phyloP scores from a whole-genome alignment of 2,113 vertebrate genomes.

The Dromas ardeola region DNA sequence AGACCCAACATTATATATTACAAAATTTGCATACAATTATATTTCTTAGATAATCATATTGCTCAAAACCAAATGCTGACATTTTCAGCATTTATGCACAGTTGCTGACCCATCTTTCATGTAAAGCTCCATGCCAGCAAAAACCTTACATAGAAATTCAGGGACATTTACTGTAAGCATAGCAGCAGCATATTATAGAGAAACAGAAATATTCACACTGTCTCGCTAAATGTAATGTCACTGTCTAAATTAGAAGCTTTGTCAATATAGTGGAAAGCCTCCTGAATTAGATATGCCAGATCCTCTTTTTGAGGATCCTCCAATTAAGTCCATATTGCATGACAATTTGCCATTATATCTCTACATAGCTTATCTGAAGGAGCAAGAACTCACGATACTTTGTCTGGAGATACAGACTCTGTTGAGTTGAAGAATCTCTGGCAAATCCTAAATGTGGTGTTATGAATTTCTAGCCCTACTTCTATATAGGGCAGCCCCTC shows the following conservation, averaged over 20 bases:
- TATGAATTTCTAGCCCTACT: not conserved
- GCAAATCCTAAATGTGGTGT: not conserved
- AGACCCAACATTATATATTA: slow-evolving; percentile 7
- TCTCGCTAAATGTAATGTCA: not conserved
- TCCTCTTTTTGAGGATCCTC: not conserved
- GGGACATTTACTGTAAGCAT: not conserved
- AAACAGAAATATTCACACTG: not conserved
- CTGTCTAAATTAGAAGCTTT: not conserved
- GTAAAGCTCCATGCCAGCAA: not conserved
- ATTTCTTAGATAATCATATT: not conserved
- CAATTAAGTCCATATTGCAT: not conserved
- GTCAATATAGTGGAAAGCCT: not conserved
- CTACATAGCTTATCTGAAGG: not conserved
- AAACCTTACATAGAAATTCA: not conserved
- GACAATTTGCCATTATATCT: not conserved
- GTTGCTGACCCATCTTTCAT: not conserved
- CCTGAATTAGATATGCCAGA: not conserved
- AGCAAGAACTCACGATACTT: not conserved
- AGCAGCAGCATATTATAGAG: slow-evolving; percentile 7
- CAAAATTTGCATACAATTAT: not conserved
- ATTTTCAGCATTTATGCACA: slow-evolving; percentile 1
- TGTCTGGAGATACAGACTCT: not conserved
- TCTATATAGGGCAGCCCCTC: not conserved
- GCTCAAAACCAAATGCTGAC: not conserved
- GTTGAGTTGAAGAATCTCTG: not conserved